A percentile compares a stretch with the other conserved stretches of the same genome.
Evolutionary conservation across 2,888 invertebrate species (phyloP).

Genomic region (Tinea semifulvella): DNA sequence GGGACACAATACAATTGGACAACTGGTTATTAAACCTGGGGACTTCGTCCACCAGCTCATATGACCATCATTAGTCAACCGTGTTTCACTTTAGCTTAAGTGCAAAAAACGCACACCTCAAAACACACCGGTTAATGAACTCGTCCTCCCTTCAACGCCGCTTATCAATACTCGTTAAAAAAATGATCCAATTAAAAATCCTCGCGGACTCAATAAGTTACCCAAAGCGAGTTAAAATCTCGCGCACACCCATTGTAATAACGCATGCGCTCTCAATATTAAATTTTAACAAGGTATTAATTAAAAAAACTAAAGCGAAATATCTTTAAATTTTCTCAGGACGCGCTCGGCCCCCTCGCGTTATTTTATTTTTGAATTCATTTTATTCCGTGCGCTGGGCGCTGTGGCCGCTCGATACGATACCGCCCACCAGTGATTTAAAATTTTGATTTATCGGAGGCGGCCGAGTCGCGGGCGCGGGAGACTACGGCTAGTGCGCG

Average conservation of each 20-base stretch:
- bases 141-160: slow-evolving; percentile 42
- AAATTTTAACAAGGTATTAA: slow-evolving; percentile 68
- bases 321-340: slow-evolving; percentile 64
- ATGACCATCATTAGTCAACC: slow-evolving; percentile 1
- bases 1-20: slow-evolving; percentile 4
- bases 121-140: slow-evolving; percentile 27
- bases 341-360: slow-evolving; percentile 50
- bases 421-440: slow-evolving; percentile 65
- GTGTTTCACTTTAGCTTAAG: slow-evolving; percentile 4
- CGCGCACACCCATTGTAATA: slow-evolving; percentile 65
- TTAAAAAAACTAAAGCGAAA: slow-evolving; percentile 67
- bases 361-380: slow-evolving; percentile 65
- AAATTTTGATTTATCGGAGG: slow-evolving; percentile 65
- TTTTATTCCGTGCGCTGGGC: slow-evolving; percentile 48
- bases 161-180: slow-evolving; percentile 60
- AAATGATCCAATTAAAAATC: slow-evolving; percentile 60
- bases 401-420: slow-evolving; percentile 49
- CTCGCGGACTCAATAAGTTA: slow-evolving; percentile 54
- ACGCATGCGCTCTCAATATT: slow-evolving; percentile 64
- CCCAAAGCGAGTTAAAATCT: slow-evolving; percentile 58
- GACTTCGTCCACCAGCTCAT: not conserved
- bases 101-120: slow-evolving; percentile 11
- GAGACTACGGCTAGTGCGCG: slow-evolving; percentile 36
- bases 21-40: not conserved
- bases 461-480: slow-evolving; percentile 17